phyloP scores from a whole-genome alignment of 2,888 invertebrate species.

The Machimus rusticus region DNA sequence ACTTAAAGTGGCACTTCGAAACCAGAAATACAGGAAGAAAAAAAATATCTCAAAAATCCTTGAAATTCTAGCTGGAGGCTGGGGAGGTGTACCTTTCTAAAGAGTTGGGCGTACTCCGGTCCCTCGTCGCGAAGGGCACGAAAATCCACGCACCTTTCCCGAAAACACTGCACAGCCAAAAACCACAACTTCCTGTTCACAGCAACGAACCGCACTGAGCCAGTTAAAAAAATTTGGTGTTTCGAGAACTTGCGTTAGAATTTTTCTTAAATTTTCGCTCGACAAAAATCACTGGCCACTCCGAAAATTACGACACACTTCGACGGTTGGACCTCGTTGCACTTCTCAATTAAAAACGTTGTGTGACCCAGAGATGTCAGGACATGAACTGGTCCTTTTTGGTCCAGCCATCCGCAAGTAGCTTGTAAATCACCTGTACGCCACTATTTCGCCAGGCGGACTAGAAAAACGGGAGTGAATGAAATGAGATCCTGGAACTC shows the following conservation, averaged over 20 bases:
- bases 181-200: background rate
- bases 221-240: background rate
- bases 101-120: background rate
- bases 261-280: background rate
- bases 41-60: background rate
- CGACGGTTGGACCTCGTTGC: background rate
- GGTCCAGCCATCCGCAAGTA: background rate
- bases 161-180: background rate
- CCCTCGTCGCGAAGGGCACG: background rate
- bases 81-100: background rate
- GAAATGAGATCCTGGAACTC: background rate
- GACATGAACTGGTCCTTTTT: background rate
- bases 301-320: background rate
- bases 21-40: background rate
- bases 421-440: background rate
- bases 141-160: background rate
- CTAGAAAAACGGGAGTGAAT: background rate
- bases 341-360: background rate
- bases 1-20: background rate
- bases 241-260: background rate
- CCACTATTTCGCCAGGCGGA: background rate
- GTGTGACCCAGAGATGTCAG: background rate
- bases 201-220: background rate
- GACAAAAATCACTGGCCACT: background rate
- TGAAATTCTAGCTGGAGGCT: background rate